Conservation (phyloP, 2,113 vertebrate species). For the Hippocampus comes region DNA sequence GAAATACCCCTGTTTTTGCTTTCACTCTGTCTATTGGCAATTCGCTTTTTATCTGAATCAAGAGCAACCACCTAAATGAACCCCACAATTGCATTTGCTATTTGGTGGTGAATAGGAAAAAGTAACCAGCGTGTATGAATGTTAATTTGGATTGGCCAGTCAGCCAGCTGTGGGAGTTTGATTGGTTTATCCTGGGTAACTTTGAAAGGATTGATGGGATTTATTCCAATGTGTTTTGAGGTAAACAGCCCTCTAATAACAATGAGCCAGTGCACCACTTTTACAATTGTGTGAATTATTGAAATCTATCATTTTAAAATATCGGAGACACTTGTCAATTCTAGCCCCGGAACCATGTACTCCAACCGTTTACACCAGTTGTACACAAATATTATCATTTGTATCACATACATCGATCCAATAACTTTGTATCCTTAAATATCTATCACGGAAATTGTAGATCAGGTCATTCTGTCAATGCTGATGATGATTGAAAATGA, state of each 20-base stretch:
- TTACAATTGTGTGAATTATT: constrained; percentile 70
- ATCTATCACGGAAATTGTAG: no score
- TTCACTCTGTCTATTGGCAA: constrained; percentile 43
- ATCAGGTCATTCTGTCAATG: no score
- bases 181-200: constrained; percentile 65
- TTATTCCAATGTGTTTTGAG: constrained; percentile 67
- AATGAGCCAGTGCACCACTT: constrained; percentile 49
- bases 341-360: no score
- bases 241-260: constrained; percentile 57
- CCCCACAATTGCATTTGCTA: constrained; percentile 48
- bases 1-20: constrained; percentile 19
- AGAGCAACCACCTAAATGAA: constrained; percentile 51
- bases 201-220: constrained; percentile 64
- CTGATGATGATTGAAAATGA: no score
- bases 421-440: no score
- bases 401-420: no score
- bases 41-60: constrained; percentile 52
- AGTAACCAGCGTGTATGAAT: constrained; percentile 42
- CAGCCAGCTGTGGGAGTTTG: constrained; percentile 38
- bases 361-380: no score
- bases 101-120: constrained; percentile 58
- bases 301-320: constrained; percentile 64
- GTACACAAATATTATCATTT: no score
- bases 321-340: constrained; percentile 39
- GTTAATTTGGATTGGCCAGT: constrained; percentile 58